A percentile compares a stretch with the other conserved stretches of the same genome.
These are phyloP conservation scores for Muricea muricata DNA, from an alignment of 92 coral and sea anemone species.

Conservation along the genomic window DNA sequence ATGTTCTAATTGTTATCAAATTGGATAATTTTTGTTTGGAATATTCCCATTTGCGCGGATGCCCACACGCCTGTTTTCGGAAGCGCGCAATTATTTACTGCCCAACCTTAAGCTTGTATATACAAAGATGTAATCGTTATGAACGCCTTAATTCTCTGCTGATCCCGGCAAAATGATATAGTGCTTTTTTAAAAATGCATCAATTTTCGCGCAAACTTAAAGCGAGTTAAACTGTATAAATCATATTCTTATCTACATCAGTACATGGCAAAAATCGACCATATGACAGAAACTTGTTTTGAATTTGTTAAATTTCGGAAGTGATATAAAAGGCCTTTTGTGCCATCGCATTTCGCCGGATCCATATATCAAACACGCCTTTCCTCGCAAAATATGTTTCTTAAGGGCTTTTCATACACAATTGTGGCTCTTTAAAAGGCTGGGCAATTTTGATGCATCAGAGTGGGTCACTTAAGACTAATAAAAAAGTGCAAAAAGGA, in stretches of 20 bases:
- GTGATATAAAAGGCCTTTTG: not conserved
- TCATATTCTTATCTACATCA: not conserved
- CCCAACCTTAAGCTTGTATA: not conserved
- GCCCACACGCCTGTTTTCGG: not conserved
- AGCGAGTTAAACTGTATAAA: not conserved
- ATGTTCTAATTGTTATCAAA: constrained; percentile 18
- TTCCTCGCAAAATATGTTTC: not conserved
- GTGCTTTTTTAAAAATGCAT: too few relatives aligned
- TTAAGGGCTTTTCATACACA: too few relatives aligned
- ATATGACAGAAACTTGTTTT: not conserved
- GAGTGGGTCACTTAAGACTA: too few relatives aligned
- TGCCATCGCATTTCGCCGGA: not conserved
- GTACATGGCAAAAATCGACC: not conserved
- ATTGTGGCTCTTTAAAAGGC: too few relatives aligned
- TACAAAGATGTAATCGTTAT: too few relatives aligned
- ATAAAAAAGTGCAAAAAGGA: too few relatives aligned
- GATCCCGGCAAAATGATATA: too few relatives aligned
- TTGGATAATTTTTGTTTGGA: constrained; percentile 15
- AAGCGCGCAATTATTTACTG: not conserved
- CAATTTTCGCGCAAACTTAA: not conserved
- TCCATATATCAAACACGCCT: not conserved
- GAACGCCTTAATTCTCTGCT: not conserved
- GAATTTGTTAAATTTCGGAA: constrained; percentile 20
- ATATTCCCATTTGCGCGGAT: constrained; percentile 1
- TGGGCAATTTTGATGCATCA: too few relatives aligned